phyloP scores from a whole-genome alignment of 2,888 invertebrate genomes.

The Aporophyla nigra region DNA sequence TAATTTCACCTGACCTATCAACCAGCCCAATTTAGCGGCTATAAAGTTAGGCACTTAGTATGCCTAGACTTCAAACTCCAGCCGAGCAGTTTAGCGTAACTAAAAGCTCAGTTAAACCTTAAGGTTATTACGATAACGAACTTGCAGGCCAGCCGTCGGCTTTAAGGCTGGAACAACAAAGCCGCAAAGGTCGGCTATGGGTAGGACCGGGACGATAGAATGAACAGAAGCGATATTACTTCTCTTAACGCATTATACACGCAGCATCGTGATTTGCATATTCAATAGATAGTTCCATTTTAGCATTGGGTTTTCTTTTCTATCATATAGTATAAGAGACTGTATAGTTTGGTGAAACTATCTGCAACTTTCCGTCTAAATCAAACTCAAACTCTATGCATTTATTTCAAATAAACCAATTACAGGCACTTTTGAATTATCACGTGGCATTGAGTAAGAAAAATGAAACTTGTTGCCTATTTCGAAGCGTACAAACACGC shows the following conservation, averaged over 20 bases:
- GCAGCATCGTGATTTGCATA: background rate
- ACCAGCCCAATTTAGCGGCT: constrained; percentile 1
- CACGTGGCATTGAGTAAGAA: too few species aligned
- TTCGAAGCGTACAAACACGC: too few species aligned
- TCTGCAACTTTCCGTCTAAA: background rate
- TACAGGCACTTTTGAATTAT: too few species aligned
- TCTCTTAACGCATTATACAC: background rate
- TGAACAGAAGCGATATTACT: background rate
- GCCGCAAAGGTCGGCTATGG: constrained; percentile 34
- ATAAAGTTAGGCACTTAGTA: constrained; percentile 35
- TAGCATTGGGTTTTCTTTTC: background rate
- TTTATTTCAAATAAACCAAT: too few species aligned
- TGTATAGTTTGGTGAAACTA: background rate
- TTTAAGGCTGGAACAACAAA: constrained; percentile 43
- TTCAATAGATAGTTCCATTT: background rate
- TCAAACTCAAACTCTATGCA: too few species aligned
- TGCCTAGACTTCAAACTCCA: constrained; percentile 37
- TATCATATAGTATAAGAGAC: background rate
- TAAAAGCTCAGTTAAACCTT: constrained; percentile 52
- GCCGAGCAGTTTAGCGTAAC: constrained; percentile 35
- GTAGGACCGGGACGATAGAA: background rate
- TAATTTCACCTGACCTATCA: constrained; percentile 20
- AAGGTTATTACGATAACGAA: constrained; percentile 57
- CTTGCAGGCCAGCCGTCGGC: constrained; percentile 33
- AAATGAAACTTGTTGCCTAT: too few species aligned